Evolutionary conservation across 2,113 vertebrate genomes (phyloP).

Genomic region (Gambusia holbrooki): DNA sequence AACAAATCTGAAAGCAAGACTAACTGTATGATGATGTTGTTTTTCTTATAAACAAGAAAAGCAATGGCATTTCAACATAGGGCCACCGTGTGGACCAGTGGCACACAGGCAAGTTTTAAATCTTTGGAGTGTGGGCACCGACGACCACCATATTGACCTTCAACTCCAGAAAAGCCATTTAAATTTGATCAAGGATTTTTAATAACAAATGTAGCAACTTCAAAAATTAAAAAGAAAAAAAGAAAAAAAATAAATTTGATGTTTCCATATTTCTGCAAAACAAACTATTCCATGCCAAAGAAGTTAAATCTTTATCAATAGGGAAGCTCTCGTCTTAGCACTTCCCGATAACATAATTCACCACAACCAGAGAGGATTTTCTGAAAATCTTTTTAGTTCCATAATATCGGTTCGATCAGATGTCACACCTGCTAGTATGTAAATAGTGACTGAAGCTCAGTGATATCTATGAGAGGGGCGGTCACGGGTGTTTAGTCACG

Average conservation of each 20-base stretch:
- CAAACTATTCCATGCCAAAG: neutral
- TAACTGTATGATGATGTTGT: neutral
- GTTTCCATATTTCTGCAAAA: neutral
- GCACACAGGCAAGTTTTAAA: too few species aligned
- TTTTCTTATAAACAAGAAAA: neutral
- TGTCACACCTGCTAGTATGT: constrained; percentile 39
- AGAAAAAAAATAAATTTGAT: neutral
- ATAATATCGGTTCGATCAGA: constrained; percentile 7
- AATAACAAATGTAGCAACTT: neutral
- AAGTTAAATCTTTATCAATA: neutral
- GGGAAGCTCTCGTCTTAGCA: constrained; percentile 12
- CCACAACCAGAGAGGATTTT: neutral
- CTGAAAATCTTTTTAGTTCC: neutral
- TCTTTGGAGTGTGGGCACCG: too few species aligned
- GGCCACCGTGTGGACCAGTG: too few species aligned
- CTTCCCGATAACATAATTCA: constrained; percentile 5
- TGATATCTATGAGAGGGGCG: constrained; percentile 62
- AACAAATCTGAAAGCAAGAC: too few species aligned
- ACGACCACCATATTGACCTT: neutral
- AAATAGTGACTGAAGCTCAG: constrained; percentile 43
- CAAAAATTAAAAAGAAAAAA: neutral
- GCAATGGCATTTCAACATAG: neutral
- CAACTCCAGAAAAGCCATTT: neutral
- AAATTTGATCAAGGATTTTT: neutral
- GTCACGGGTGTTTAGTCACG: constrained; percentile 73